phyloP scores from a whole-genome alignment of 2,797 vertebrate genomes.

The Helostoma temminkii region DNA sequence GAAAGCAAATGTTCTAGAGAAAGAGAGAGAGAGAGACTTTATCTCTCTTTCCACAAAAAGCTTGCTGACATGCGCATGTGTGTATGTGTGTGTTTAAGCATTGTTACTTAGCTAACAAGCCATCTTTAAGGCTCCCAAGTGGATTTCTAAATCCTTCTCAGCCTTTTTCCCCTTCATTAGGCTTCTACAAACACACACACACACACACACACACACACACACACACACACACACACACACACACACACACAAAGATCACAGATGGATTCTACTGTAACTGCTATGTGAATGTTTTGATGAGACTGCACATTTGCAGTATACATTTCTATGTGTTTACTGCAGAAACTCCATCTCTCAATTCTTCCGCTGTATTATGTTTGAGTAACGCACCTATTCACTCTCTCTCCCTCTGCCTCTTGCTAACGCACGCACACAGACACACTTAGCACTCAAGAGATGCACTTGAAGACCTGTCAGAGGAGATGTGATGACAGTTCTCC shows the following conservation, averaged over 20 bases:
- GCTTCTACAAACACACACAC: neutral
- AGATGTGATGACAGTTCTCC: conserved; percentile 33
- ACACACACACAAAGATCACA: neutral
- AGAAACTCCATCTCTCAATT: conserved; percentile 3
- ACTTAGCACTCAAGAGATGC: neutral
- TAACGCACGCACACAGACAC: neutral
- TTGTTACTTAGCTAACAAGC: conserved; percentile 55
- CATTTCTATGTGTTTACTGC: conserved; percentile 12
- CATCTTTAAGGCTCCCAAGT: conserved; percentile 42
- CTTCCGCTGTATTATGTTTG: conserved; percentile 1
- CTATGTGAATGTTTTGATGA: conserved; percentile 1
- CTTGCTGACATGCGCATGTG: neutral
- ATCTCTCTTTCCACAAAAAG: conserved; percentile 6
- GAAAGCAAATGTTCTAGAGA: neutral
- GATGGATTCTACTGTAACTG: neutral
- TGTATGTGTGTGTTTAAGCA: conserved; percentile 18
- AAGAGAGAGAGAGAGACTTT: neutral
- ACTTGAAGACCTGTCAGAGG: conserved; percentile 36
- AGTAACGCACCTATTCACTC: neutral
- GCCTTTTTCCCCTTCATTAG: conserved; percentile 37
- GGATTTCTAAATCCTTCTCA: conserved; percentile 53
- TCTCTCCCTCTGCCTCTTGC: neutral
- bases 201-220: conserved; percentile 2
- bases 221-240: conserved; percentile 2
- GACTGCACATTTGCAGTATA: conserved; percentile 10